Conservation (phyloP, 1,140 invertebrate species). For the Muscidifurax raptorellus region DNA sequence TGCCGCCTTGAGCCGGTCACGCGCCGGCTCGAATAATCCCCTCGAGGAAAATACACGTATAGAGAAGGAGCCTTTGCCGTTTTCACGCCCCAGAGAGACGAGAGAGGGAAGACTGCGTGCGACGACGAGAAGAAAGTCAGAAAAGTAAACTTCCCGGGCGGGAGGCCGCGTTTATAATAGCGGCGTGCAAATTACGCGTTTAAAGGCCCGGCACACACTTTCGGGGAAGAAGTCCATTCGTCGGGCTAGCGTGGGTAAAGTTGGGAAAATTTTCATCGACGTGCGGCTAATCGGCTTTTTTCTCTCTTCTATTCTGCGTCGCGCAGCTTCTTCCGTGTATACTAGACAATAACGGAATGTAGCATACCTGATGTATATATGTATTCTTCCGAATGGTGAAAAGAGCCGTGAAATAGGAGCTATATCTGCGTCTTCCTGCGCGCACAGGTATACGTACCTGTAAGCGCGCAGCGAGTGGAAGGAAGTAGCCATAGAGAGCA, state of each 20-base stretch:
- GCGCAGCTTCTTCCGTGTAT: no score
- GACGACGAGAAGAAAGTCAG: background rate
- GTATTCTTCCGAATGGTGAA: no score
- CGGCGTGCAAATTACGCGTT: conserved; percentile 40
- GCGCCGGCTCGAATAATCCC: conserved; percentile 39
- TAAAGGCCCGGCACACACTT: conserved; percentile 32
- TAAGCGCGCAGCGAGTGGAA: background rate
- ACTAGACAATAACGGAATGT: no score
- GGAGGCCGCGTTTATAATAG: background rate
- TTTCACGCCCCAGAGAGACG: conserved; percentile 17
- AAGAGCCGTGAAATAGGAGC: no score
- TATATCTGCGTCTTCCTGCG: no score
- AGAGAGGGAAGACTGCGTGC: background rate
- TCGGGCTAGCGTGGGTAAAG: background rate
- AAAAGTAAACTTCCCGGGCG: background rate
- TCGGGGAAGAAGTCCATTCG: conserved; percentile 23
- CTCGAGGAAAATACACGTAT: conserved; percentile 12
- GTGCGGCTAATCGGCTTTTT: conserved; percentile 17
- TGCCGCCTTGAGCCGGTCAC: conserved; percentile 48
- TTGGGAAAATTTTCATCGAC: conserved; percentile 23
- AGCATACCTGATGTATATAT: no score
- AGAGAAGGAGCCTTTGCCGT: background rate
- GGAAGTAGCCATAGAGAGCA: background rate
- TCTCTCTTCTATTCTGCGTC: background rate
- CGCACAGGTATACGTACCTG: no score